These are phyloP conservation scores for Steinernema feltiae DNA, from an alignment of 1,140 invertebrate species.

Conservation along the genomic window DNA sequence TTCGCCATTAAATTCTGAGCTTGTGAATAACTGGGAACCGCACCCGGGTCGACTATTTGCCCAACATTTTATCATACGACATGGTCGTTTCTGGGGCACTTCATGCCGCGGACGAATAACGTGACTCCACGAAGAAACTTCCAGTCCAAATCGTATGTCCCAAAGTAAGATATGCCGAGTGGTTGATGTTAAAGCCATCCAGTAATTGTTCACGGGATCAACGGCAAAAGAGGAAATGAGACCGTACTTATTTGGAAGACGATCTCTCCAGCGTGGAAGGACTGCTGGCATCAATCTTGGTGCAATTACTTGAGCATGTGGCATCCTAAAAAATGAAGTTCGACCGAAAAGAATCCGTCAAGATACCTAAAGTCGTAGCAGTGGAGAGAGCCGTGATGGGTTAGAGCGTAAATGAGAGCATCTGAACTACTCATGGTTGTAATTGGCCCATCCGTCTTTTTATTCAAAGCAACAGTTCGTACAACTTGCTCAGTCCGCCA, in stretches of 20 bases:
- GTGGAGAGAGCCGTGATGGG: not conserved
- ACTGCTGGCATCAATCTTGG: not conserved
- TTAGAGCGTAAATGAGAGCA: not conserved
- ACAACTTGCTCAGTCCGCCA: not conserved
- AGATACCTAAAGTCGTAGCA: slow-evolving; percentile 1
- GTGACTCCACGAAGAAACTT: not conserved
- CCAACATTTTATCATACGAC: not conserved
- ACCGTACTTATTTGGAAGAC: not conserved
- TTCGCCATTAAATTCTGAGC: slow-evolving; percentile 3
- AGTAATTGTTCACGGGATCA: not conserved
- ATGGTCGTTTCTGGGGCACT: not conserved
- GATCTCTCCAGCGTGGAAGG: not conserved
- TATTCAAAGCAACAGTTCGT: not conserved
- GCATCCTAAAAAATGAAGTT: not conserved
- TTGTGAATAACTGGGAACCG: not conserved
- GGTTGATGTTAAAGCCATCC: not conserved
- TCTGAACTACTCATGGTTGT: not conserved
- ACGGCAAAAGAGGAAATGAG: not conserved
- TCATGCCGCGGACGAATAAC: not conserved
- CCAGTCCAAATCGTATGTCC: slow-evolving; percentile 3
- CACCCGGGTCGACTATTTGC: not conserved
- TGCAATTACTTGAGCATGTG: not conserved
- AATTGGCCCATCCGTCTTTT: not conserved
- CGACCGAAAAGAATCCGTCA: not conserved
- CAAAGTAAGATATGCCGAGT: not conserved